Percentiles rank a stretch among this genome's conserved stretches.
Conservation (phyloP, 2,113 vertebrate species). For the Bothrops jararaca region DNA sequence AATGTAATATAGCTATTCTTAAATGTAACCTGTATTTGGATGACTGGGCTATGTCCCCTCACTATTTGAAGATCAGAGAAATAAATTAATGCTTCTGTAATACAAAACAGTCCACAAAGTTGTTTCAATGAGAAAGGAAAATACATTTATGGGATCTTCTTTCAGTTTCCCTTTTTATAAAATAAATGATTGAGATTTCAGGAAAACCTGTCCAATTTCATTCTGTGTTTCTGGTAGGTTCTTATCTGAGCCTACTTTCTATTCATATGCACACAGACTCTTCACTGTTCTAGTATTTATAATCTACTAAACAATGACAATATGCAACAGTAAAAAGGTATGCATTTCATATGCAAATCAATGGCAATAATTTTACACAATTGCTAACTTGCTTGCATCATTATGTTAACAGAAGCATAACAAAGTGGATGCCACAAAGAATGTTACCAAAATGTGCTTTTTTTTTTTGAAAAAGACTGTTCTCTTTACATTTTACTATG, state of each 20-base stretch:
- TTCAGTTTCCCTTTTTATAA: slow-evolving; percentile 33
- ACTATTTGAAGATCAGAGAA: not conserved
- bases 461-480: slow-evolving; percentile 33
- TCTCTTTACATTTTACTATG: slow-evolving; percentile 20
- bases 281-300: slow-evolving; percentile 67
- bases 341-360: slow-evolving; percentile 72
- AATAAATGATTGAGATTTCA: slow-evolving; percentile 51
- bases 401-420: slow-evolving; percentile 58
- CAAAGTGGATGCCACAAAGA: slow-evolving; percentile 49
- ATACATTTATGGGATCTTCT: slow-evolving; percentile 6
- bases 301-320: slow-evolving; percentile 69
- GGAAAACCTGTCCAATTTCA: slow-evolving; percentile 61
- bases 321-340: slow-evolving; percentile 67
- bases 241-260: slow-evolving; percentile 62
- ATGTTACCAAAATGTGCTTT: slow-evolving; percentile 42
- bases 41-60: not conserved
- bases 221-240: slow-evolving; percentile 65
- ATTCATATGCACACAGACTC: slow-evolving; percentile 35
- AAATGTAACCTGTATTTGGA: not conserved
- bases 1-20: not conserved
- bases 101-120: not conserved
- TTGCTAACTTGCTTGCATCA: slow-evolving; percentile 61
- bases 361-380: slow-evolving; percentile 63
- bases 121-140: slow-evolving; percentile 27
- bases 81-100: not conserved